Percentiles rank a stretch among this genome's conserved stretches.
Evolutionary conservation across 2,888 invertebrate genomes (phyloP).

Genomic region (Brenthis daphne): DNA sequence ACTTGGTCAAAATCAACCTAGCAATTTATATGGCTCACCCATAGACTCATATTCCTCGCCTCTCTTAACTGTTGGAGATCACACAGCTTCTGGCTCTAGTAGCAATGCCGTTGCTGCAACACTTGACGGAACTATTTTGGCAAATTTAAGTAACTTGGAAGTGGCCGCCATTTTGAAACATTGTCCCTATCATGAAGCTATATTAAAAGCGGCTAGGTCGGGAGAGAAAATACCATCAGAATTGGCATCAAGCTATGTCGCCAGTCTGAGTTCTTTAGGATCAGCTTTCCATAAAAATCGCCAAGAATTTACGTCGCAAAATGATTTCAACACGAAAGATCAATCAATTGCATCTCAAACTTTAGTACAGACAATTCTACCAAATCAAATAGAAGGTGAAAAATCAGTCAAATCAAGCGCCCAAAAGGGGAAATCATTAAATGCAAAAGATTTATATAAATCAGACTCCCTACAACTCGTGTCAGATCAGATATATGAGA

Average conservation of each 20-base stretch:
- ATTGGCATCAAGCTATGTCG: conserved; percentile 77
- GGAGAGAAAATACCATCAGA: conserved; percentile 75
- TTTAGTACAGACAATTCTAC: conserved; percentile 56
- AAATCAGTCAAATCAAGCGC: conserved; percentile 48
- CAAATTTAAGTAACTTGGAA: conserved; percentile 66
- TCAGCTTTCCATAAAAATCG: conserved; percentile 74
- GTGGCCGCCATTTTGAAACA: conserved; percentile 77
- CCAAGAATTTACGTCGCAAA: conserved; percentile 56
- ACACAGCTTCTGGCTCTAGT: conserved; percentile 73
- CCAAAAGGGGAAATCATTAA: conserved; percentile 64
- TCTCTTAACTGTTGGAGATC: conserved; percentile 74
- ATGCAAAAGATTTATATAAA: conserved; percentile 56
- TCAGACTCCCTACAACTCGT: conserved; percentile 59
- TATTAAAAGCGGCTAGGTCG: conserved; percentile 68
- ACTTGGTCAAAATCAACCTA: conserved; percentile 51
- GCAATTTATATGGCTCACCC: conserved; percentile 67
- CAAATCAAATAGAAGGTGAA: conserved; percentile 56
- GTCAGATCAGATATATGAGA: conserved; percentile 67
- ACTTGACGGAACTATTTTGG: conserved; percentile 66
- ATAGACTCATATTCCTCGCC: conserved; percentile 80
- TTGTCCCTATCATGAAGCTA: conserved; percentile 78
- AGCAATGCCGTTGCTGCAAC: conserved; percentile 66
- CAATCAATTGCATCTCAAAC: conserved; percentile 63
- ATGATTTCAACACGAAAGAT: conserved; percentile 60
- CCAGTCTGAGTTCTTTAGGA: conserved; percentile 78